phyloP scores from a whole-genome alignment of 2,113 vertebrate genomes.

The Thymallus thymallus region DNA sequence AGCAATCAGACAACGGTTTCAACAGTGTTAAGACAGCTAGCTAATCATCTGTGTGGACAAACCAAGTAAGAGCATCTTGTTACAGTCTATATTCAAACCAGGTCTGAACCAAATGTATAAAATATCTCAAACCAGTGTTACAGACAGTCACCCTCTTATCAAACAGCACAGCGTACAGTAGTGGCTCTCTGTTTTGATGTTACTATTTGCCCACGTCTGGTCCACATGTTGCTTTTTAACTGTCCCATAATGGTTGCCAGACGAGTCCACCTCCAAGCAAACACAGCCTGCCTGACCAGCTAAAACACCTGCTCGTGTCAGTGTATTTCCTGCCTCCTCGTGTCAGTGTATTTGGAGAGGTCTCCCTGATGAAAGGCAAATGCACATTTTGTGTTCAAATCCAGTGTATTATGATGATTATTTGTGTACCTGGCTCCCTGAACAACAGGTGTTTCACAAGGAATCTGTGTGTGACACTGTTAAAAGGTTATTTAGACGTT shows the following conservation, averaged over 20 bases:
- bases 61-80: not conserved
- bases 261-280: not conserved
- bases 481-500: conserved; percentile 6
- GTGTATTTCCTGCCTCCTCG: conserved; percentile 7
- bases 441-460: conserved; percentile 10
- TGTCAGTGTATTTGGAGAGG: conserved; percentile 15
- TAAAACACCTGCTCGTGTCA: not conserved
- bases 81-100: not conserved
- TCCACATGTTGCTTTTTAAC: conserved; percentile 30
- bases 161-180: conserved; percentile 4
- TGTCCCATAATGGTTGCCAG: conserved; percentile 27
- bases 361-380: conserved; percentile 20
- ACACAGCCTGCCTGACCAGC: not conserved
- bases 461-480: conserved; percentile 14
- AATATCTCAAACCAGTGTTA: not conserved
- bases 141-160: conserved; percentile 4
- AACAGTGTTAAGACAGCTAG: too few species aligned
- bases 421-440: not conserved
- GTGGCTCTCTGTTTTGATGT: conserved; percentile 18
- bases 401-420: not conserved
- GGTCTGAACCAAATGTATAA: not conserved
- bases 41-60: not conserved
- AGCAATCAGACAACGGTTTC: too few species aligned
- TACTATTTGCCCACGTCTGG: conserved; percentile 8
- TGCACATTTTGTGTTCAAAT: not conserved